phyloP scores from a whole-genome alignment of 2,113 vertebrate species.

The Alethe diademata region DNA sequence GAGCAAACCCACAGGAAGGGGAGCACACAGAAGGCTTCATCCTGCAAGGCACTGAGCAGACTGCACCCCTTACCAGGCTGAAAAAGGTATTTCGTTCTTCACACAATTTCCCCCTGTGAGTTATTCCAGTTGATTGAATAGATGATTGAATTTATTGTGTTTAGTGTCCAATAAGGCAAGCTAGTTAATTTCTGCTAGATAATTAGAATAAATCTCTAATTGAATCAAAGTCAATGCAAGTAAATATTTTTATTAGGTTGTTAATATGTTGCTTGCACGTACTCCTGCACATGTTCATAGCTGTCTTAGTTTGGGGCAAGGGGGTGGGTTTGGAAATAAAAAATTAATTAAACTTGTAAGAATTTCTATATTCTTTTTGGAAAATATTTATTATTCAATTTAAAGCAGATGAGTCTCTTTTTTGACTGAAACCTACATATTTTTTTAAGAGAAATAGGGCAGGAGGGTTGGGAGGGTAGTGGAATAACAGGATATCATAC shows the following conservation, averaged over 20 bases:
- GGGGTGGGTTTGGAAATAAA: neutral
- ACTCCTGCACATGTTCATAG: neutral
- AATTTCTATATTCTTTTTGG: neutral
- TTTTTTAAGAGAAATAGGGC: neutral
- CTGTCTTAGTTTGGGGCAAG: neutral
- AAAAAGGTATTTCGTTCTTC: neutral
- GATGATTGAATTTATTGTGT: constrained; percentile 23
- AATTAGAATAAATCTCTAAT: constrained; percentile 21
- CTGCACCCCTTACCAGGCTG: neutral
- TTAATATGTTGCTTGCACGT: neutral
- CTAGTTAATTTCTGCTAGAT: neutral
- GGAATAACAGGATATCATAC: neutral
- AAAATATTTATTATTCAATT: neutral
- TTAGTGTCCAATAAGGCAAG: neutral
- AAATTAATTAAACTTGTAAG: neutral
- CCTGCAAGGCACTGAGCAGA: neutral
- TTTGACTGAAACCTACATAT: neutral
- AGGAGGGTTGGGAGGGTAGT: too few species aligned
- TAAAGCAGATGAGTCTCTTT: neutral
- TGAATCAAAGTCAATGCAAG: neutral
- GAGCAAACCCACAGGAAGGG: neutral
- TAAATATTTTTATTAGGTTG: constrained; percentile 8
- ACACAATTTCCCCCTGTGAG: neutral
- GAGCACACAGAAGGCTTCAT: neutral
- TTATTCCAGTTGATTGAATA: neutral